These are phyloP conservation scores for Gasteruption jaculator DNA, from an alignment of 2,888 invertebrate species.

Conservation along the genomic window DNA sequence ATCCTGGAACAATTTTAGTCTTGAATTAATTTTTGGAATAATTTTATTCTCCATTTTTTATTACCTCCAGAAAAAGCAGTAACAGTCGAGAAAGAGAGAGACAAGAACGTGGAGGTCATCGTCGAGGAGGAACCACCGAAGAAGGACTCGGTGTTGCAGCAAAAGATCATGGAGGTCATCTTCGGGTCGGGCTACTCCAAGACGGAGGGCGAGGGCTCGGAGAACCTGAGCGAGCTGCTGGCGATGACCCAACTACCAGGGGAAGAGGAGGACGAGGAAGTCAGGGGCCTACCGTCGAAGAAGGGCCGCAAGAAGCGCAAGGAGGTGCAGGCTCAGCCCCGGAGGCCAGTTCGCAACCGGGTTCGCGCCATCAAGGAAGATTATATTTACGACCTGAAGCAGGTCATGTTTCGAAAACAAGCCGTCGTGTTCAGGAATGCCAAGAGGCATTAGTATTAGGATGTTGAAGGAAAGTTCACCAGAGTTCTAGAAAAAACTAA, in stretches of 20 bases:
- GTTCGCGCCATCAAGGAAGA: slow-evolving; percentile 65
- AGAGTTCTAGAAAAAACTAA: no score
- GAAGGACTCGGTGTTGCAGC: slow-evolving; percentile 36
- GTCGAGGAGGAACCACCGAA: no score
- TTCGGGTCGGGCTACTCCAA: slow-evolving; percentile 41
- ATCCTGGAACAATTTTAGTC: no score
- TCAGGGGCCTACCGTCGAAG: background rate
- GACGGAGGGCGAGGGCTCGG: background rate
- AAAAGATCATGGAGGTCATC: slow-evolving; percentile 50
- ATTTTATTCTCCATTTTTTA: no score
- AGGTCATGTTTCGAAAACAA: slow-evolving; percentile 27
- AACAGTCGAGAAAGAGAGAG: background rate
- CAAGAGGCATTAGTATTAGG: no score
- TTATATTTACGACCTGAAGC: slow-evolving; percentile 67
- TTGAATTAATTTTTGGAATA: no score
- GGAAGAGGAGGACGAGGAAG: background rate
- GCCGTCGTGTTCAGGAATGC: slow-evolving; percentile 10
- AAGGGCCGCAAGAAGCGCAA: background rate
- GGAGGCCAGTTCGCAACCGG: slow-evolving; percentile 63
- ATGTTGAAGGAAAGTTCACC: no score
- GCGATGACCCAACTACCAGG: background rate
- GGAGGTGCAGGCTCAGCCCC: slow-evolving; percentile 26
- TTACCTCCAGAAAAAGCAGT: slow-evolving; percentile 2
- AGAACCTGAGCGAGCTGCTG: background rate
- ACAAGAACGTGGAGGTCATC: background rate